Base-by-base conservation (phyloP, 1,140 invertebrate genomes). In the Zaprionus kolodkinae region DNA sequence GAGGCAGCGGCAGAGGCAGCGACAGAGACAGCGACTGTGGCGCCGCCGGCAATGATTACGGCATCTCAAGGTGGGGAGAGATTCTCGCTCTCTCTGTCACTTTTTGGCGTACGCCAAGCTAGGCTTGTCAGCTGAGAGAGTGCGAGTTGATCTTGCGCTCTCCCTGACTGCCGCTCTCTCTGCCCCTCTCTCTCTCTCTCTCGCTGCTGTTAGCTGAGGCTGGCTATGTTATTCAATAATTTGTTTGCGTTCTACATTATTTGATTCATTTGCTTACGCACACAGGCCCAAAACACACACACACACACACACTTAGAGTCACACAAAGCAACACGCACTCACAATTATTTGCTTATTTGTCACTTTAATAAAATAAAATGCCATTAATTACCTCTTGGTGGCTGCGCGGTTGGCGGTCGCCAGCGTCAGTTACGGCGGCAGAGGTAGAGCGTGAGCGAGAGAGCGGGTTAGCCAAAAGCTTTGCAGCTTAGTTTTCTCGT, bases 291-390 rank as follows among this genome's bases (percentile, higher is more conserved):
- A 38, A 21, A 21, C 43, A 56, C 54, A 15, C 38, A 59, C 55
- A 56, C 65, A 56, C 48, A 40, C 63, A 60, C 55, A 71, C 35
- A 61, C 38, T 59, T 45, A 60, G 38, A 50, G 21, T 55, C 74
- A 48, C 25, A 59, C 48, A 52, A 4, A 50, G 60, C 45, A 33
- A 10, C 67, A 82, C 40, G n/a, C 59, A 72, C 27, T 66, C 60
- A 61, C 63, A 74, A 48, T 55, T 66, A 67, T 72, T 85, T 54
- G 67, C 70, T 72, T 71, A 76, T 84, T 89, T 81, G 85, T 76
- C 80, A 84, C 55, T 65, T 89, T 78, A 81, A 89, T 84, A 88
- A 84, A 89, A 76, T 81, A 78, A 89, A 83, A 88, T 77, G 72
- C 74, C 83, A 78, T 80, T 81, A 80, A 84, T 78, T 88, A 89